Conservation (phyloP, 2,888 invertebrate species). For the Anticlea derivata region DNA sequence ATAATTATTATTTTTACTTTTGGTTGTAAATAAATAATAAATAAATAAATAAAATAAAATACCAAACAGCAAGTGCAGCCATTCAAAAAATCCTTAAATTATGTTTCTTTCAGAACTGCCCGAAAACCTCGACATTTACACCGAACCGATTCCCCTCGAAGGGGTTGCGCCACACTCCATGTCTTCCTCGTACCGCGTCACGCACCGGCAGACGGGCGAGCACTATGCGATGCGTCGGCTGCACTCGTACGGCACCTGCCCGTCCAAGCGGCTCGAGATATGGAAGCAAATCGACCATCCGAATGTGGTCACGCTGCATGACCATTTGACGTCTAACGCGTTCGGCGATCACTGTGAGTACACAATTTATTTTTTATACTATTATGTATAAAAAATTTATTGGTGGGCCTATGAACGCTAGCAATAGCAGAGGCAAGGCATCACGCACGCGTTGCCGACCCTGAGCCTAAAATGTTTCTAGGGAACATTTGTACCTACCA, state of each 20-base stretch:
- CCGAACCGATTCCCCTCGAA: constrained; percentile 94
- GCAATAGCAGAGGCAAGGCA: too few relatives aligned
- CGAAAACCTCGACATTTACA: constrained; percentile 94
- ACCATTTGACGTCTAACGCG: constrained; percentile 97
- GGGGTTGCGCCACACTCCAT: constrained; percentile 86
- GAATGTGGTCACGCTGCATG: constrained; percentile 95
- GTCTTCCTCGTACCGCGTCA: constrained; percentile 95
- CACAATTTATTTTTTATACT: too few relatives aligned
- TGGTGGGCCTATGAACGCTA: too few relatives aligned
- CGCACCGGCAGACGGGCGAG: constrained; percentile 92
- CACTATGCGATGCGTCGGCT: constrained; percentile 94
- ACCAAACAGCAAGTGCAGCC: too few relatives aligned
- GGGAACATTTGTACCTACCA: too few relatives aligned
- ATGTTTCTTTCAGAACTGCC: constrained; percentile 87
- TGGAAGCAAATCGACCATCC: constrained; percentile 98
- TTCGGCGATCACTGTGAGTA: constrained; percentile 97
- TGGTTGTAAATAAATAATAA: too few relatives aligned
- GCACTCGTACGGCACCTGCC: constrained; percentile 91
- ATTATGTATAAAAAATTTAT: too few relatives aligned
- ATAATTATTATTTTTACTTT: too few relatives aligned
- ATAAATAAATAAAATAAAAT: too few relatives aligned
- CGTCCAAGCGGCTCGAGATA: constrained; percentile 95
- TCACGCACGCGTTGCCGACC: too few relatives aligned
- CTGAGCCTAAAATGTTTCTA: too few relatives aligned
- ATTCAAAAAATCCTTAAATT: background rate